Conservation (phyloP, 1,140 invertebrate genomes). For the Dryas iulia region DNA sequence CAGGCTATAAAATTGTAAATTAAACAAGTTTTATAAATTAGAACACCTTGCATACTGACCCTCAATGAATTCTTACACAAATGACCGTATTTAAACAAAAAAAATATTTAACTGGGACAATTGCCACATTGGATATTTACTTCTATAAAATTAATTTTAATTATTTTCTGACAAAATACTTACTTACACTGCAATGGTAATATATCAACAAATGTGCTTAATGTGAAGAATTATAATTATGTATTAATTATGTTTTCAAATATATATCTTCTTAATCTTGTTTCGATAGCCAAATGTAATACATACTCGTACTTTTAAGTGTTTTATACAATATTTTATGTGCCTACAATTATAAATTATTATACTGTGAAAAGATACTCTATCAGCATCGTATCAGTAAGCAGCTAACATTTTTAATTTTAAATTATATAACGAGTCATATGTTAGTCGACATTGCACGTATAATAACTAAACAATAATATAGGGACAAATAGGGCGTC, state of each 20-base stretch:
- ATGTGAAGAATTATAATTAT: no score
- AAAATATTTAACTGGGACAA: slow-evolving; percentile 5
- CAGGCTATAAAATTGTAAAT: slow-evolving; percentile 38
- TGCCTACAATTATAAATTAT: neutral
- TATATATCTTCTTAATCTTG: neutral
- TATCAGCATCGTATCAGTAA: neutral
- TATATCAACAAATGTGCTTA: no score
- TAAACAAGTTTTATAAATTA: slow-evolving; percentile 45
- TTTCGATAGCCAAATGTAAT: neutral
- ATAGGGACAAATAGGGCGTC: slow-evolving; percentile 7
- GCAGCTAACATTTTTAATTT: neutral
- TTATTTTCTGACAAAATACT: slow-evolving; percentile 4
- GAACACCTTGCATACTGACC: slow-evolving; percentile 31
- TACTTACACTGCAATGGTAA: neutral
- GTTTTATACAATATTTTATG: neutral
- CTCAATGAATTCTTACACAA: slow-evolving; percentile 21
- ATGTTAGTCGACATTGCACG: neutral
- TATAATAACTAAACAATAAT: slow-evolving; percentile 5
- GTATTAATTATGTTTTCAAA: no score
- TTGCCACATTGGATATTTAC: slow-evolving; percentile 8
- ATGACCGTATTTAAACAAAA: neutral
- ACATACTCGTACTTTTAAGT: no score
- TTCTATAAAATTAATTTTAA: neutral
- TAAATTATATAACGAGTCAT: neutral
- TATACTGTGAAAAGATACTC: neutral